These are phyloP conservation scores for Lithobius niger DNA, from an alignment of 1,140 invertebrate genomes.

Conservation along the genomic window DNA sequence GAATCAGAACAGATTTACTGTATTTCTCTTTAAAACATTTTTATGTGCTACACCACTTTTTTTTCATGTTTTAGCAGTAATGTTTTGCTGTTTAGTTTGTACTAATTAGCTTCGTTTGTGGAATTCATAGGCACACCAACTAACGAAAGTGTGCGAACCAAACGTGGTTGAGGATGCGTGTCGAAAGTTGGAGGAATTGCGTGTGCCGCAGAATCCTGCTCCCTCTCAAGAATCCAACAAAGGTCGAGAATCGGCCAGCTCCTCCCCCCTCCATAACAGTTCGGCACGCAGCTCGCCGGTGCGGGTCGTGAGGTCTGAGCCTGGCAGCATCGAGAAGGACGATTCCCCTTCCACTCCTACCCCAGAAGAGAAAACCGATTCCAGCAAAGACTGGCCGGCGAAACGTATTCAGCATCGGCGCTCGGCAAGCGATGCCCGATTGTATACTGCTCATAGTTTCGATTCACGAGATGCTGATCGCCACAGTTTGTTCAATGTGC, in stretches of 20 bases:
- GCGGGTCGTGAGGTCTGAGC: not conserved
- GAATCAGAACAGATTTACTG: not conserved
- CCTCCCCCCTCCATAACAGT: not conserved
- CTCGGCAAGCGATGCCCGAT: slow-evolving; percentile 2
- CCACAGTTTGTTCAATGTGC: not conserved
- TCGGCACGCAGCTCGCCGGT: not conserved
- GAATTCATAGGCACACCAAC: slow-evolving; percentile 44
- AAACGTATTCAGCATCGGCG: not conserved
- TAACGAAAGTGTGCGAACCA: slow-evolving; percentile 68
- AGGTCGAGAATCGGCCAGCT: not conserved
- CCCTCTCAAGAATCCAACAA: not conserved
- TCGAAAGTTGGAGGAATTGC: slow-evolving; percentile 53
- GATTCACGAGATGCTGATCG: not conserved
- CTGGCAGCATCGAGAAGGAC: not conserved
- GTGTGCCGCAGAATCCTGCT: not conserved
- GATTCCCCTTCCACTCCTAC: not conserved
- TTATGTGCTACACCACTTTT: no score
- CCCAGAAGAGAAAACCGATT: slow-evolving; percentile 1
- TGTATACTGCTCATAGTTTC: not conserved
- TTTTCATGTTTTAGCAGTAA: not conserved
- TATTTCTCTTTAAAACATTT: not conserved
- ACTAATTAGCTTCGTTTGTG: slow-evolving; percentile 6
- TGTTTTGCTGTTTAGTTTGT: not conserved
- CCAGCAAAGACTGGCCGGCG: not conserved
- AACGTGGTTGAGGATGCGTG: slow-evolving; percentile 69